Evolutionary conservation across 2,113 vertebrate genomes (phyloP), one percentile per base, ranked within the genome.

Genomic region (Limnothrissa miodon): DNA sequence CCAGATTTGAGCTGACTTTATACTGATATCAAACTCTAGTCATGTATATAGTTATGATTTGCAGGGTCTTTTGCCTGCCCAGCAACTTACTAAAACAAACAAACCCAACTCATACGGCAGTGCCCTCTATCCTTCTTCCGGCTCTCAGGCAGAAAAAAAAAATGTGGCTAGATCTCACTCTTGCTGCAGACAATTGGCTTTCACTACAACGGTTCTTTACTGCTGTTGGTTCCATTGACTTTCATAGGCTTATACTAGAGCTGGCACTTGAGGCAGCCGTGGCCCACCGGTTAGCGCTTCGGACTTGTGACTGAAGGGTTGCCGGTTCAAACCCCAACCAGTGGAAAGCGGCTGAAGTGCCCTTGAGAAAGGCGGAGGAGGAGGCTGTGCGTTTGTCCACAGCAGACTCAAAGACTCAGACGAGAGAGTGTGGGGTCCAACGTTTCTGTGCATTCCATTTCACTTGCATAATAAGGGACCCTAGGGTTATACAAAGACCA

Each of bases 11-110:
- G 45, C 86, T 87, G 80, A 86, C 86, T 91, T 92, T 82, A 84
- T 86, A 90, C 90, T 90, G 89, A 90, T 90, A 84, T 90, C 81
- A 78, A 70, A 85, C 82, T 86, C 85, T 89, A 86, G 13, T 9
- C 36, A 21, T 83, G 23, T 1, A 85, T 39, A 23, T 39, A 66
- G 33, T 39, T 80, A 39, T 82, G 62, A 51, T 66, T 36, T 53
- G 78, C n/a, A 45, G 66, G 6, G 42, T 39, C 81, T 70, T 42
- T 39, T 53, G 45, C 36, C 23, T 45, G 44, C 45, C 7, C 2
- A 46, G 23, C 78, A 56, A 59, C 74, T 39, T 15, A 25, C 36
- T 53, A 59, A 66, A 82, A 33, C 29, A 46, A 80, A 45, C 81
- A n/a, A 44, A 42, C 13, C 23, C 33, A 82, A 15, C 66, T 7